Evolutionary conservation across 2,113 vertebrate species (phyloP), one percentile per base, ranked within the genome.

Genomic region (Stigmatopora argus): DNA sequence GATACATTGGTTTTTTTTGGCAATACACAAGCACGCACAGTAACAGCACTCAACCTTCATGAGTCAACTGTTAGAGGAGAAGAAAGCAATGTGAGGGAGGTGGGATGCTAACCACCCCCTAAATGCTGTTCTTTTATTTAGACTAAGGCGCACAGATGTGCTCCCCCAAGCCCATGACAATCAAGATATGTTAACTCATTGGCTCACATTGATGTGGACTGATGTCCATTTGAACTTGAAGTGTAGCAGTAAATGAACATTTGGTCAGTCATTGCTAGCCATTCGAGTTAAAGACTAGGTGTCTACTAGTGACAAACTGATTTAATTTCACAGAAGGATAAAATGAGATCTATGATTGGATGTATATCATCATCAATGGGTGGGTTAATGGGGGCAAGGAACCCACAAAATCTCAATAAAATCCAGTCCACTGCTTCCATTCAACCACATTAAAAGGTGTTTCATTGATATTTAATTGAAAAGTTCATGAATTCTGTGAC

Each of bases 401-500:
- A 57, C 15, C 14, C 12, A 19, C 57, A 41, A 7, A 59, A 70
- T 59, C 62, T 57, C 72, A 75, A 59, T 51, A 11, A 65, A 63
- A 21, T 46, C 64, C 67, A 65, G 71, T 65, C 78, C 68, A 58
- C 70, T 74, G 65, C 62, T 44, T 66, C 65, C 65, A 66, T 66
- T 79, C 79, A 74, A 62, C 72, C 65, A 65, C 72, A 15, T 74
- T 31, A 58, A 70, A 69, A 75, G 67, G 75, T 72, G 74, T 73
- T 26, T 74, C 68, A 69, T 75, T 65, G 31, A 69, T 56, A 49
- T 66, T 74, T 72, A 65, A 80, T 64, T n/a, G 55, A 67, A 52
- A 9, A 48, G n/a, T 67, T 48, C 71, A 67, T 67, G 64, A 45
- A 67, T 45, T 65, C 64, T 12, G 58, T 62, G 53, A 18, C 48